Evolutionary conservation across 2,113 vertebrate genomes (phyloP).

Genomic region (Pardalotus punctatus): DNA sequence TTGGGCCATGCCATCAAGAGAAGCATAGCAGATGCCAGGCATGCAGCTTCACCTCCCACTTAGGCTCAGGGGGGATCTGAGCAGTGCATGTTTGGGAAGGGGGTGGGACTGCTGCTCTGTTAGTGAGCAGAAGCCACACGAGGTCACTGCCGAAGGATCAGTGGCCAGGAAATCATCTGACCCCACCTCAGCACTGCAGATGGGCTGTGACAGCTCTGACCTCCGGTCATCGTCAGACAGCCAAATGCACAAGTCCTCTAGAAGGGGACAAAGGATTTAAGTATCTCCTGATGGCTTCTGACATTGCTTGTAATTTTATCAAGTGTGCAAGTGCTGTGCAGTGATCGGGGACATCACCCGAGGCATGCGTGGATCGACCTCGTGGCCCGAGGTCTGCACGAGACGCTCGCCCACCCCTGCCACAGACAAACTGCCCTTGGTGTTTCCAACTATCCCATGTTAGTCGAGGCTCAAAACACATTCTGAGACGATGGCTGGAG

Average conservation of each 20-base stretch:
- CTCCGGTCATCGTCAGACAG: background rate
- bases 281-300: background rate
- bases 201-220: background rate
- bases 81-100: background rate
- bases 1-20: background rate
- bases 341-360: background rate
- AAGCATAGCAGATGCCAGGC: background rate
- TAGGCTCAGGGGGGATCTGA: background rate
- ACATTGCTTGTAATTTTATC: background rate
- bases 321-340: background rate
- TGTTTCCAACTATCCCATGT: background rate
- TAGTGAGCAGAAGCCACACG: background rate
- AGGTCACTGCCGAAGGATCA: background rate
- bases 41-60: background rate
- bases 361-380: rapidly evolving
- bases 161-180: background rate
- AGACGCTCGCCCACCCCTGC: background rate
- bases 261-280: background rate
- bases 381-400: rapidly evolving
- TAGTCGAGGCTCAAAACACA: background rate
- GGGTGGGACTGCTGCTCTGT: background rate
- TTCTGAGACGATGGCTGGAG: background rate
- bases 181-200: background rate
- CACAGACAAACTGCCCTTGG: background rate
- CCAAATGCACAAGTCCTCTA: background rate